These are phyloP conservation scores for Lepidurus arcticus DNA, from an alignment of 1,140 invertebrate species.

Conservation along the genomic window DNA sequence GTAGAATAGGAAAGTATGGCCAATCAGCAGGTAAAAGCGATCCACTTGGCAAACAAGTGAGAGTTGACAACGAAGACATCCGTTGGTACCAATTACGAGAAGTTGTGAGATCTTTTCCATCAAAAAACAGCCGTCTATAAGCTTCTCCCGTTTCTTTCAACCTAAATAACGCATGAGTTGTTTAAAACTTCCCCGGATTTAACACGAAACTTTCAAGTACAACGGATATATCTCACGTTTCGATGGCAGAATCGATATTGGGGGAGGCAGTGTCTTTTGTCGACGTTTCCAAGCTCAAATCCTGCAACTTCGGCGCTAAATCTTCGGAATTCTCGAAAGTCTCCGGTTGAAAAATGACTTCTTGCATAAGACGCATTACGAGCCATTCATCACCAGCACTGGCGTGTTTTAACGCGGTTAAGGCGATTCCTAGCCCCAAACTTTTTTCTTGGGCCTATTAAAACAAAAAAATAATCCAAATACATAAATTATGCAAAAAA, in stretches of 20 bases:
- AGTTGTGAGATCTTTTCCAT: not conserved
- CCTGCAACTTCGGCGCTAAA: not conserved
- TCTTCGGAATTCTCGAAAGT: not conserved
- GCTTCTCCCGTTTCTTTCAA: conserved; percentile 6
- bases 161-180: not conserved
- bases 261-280: not conserved
- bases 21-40: conserved; percentile 1
- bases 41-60: not conserved
- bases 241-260: not conserved
- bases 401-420: conserved; percentile 22
- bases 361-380: not conserved
- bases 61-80: not conserved
- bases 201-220: no score
- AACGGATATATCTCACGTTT: not conserved
- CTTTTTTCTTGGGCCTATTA: not conserved
- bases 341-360: conserved; percentile 9
- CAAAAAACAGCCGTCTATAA: not conserved
- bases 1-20: not conserved
- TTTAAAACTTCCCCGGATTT: no score
- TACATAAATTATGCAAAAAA: not conserved
- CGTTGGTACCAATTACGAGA: not conserved
- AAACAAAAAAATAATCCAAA: not conserved
- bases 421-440: conserved; percentile 1
- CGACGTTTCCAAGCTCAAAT: not conserved
- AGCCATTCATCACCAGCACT: conserved; percentile 23